phyloP scores from a whole-genome alignment of 2,797 vertebrate genomes.

The Prunella strophiata region DNA sequence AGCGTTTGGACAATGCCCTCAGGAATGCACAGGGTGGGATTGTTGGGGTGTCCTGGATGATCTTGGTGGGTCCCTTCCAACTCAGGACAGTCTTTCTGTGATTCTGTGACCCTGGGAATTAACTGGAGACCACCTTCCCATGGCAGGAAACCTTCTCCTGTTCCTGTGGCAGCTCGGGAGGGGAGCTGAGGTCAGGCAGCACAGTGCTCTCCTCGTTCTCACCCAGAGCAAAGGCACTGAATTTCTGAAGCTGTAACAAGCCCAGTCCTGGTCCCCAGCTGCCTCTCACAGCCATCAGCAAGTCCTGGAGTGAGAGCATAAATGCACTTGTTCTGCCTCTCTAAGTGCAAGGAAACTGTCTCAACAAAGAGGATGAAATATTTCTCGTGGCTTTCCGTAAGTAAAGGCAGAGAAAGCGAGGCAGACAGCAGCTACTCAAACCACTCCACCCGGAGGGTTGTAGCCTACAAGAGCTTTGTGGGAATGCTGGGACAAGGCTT shows the following conservation, averaged over 20 bases:
- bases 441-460: not conserved
- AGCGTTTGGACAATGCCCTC: accelerated
- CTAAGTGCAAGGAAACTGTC: slow-evolving; percentile 11
- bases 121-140: not conserved
- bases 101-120: not conserved
- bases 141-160: not conserved
- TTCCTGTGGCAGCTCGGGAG: not conserved
- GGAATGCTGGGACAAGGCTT: not conserved
- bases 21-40: not conserved
- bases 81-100: not conserved
- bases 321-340: slow-evolving; percentile 35
- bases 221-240: not conserved
- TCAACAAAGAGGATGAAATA: slow-evolving; percentile 35
- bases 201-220: not conserved
- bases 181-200: slow-evolving; percentile 20
- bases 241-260: slow-evolving; percentile 9
- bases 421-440: not conserved
- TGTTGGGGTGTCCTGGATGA: not conserved
- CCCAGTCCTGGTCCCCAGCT: not conserved
- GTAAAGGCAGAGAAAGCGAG: not conserved
- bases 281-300: not conserved
- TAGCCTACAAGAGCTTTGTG: not conserved
- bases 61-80: no score
- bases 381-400: slow-evolving; percentile 12
- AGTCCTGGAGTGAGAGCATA: slow-evolving; percentile 29